Evolutionary conservation across 35 echinoderm and acorn worm genomes (phyloP).

Genomic region (Diadema setosum): DNA sequence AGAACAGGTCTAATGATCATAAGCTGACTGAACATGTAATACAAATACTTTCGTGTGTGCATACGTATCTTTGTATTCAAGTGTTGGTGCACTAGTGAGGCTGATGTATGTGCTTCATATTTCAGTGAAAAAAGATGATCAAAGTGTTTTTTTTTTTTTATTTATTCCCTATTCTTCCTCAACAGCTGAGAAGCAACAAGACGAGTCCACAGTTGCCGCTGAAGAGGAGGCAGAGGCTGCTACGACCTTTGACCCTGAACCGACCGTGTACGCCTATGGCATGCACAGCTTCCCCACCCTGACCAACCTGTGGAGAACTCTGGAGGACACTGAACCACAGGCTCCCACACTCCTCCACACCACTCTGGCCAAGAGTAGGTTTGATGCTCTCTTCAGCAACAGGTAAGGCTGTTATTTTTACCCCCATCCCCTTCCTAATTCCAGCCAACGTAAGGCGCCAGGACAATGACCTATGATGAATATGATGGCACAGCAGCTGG

Average conservation of each 20-base stretch:
- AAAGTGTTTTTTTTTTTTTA: background rate
- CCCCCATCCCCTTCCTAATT: background rate
- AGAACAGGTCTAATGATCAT: no score
- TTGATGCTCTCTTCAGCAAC: slow-evolving; percentile 41
- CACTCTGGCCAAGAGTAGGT: slow-evolving; percentile 3
- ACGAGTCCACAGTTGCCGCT: background rate
- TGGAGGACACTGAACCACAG: slow-evolving; percentile 25
- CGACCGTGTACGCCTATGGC: slow-evolving; percentile 35
- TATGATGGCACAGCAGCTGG: no score
- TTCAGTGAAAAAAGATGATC: no score
- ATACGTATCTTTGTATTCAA: no score
- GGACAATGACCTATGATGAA: no score
- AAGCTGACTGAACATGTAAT: no score
- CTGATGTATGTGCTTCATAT: no score
- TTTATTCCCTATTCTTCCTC: no score
- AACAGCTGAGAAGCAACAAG: background rate
- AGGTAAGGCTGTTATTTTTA: slow-evolving; percentile 5
- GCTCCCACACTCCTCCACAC: slow-evolving; percentile 55
- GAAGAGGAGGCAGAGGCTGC: background rate
- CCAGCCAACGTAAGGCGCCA: background rate
- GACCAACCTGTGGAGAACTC: slow-evolving; percentile 26
- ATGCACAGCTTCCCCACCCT: slow-evolving; percentile 47
- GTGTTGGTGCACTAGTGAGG: no score
- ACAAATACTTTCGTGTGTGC: no score
- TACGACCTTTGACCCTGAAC: slow-evolving; percentile 9